These are phyloP conservation scores for Zaprionus ornatus DNA, from an alignment of 1,140 invertebrate genomes.

Conservation along the genomic window DNA sequence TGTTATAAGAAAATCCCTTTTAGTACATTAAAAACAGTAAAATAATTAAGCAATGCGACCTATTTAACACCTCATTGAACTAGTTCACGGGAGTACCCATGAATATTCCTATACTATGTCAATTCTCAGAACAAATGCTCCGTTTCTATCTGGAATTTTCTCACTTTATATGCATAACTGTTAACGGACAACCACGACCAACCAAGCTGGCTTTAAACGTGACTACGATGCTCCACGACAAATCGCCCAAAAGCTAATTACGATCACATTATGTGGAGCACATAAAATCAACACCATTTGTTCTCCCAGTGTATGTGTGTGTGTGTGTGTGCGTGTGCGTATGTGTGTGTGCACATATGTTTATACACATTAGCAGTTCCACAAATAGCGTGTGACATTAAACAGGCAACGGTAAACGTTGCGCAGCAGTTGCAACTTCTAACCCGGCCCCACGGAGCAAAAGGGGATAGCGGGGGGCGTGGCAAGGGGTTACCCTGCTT, in stretches of 20 bases:
- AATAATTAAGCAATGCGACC: background rate
- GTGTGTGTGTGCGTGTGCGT: background rate
- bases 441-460: slow-evolving; percentile 32
- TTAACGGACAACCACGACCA: slow-evolving; percentile 5
- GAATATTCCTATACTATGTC: background rate
- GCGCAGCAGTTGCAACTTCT: slow-evolving; percentile 45
- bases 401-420: slow-evolving; percentile 57
- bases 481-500: slow-evolving; percentile 32
- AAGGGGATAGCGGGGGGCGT: background rate
- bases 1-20: background rate
- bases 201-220: slow-evolving; percentile 11
- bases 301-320: background rate
- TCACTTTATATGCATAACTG: slow-evolving; percentile 19
- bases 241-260: slow-evolving; percentile 61
- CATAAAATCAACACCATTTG: slow-evolving; percentile 45
- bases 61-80: background rate
- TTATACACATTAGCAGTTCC: slow-evolving; percentile 36
- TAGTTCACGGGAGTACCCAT: background rate
- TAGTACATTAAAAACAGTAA: background rate
- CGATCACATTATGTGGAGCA: slow-evolving; percentile 64
- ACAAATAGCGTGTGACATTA: slow-evolving; percentile 51
- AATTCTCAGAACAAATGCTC: background rate
- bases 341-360: background rate
- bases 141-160: slow-evolving; percentile 16
- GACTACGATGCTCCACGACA: slow-evolving; percentile 17